phyloP scores from a whole-genome alignment of 2,113 vertebrate species.

The Cavia porcellus region DNA sequence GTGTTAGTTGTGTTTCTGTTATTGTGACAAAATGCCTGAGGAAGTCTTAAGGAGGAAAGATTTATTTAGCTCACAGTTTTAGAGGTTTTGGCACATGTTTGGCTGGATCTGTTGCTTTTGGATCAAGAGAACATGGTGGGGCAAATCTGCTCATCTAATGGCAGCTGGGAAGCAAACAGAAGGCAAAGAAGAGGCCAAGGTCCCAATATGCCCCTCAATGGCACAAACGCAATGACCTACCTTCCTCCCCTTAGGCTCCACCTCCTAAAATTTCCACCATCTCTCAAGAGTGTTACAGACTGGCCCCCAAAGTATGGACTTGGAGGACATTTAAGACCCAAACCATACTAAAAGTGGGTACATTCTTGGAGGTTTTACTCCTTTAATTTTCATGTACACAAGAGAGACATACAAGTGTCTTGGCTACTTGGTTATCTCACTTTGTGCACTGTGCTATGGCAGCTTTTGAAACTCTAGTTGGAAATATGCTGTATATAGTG shows the following conservation, averaged over 20 bases:
- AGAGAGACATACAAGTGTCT: neutral
- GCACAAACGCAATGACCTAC: neutral
- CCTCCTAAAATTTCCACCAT: neutral
- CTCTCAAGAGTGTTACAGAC: neutral
- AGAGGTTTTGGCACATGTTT: neutral
- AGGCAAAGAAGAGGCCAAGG: neutral
- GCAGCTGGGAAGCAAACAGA: neutral
- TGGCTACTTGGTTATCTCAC: neutral
- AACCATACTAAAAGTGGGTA: neutral
- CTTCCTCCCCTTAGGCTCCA: neutral
- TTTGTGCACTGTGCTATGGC: neutral
- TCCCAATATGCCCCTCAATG: neutral
- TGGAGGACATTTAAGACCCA: neutral
- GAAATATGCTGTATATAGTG: neutral
- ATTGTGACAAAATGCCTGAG: neutral
- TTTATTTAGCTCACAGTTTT: neutral
- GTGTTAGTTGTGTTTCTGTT: neutral
- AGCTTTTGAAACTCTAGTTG: neutral
- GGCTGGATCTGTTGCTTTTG: neutral
- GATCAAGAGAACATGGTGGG: neutral
- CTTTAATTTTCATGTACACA: neutral
- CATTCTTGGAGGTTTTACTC: neutral
- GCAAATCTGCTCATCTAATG: neutral
- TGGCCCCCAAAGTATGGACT: neutral
- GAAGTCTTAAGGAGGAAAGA: constrained; percentile 73